Base-by-base conservation (phyloP, 2,113 vertebrate species). In the Gila orcuttii region DNA sequence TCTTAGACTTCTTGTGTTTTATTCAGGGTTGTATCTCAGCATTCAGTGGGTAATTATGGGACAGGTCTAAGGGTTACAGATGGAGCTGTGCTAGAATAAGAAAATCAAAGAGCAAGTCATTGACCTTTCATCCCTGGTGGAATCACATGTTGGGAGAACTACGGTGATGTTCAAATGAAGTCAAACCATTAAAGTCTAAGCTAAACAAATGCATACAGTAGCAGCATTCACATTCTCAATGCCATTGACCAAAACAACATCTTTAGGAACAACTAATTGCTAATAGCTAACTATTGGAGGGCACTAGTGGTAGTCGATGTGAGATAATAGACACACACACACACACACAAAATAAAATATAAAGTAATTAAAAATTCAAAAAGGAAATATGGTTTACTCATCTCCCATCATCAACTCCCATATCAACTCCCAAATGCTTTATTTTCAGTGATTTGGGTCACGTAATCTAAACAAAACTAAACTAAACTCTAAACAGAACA, bases 101-200 rank as follows among this genome's bases (percentile, higher is more conserved):
- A 69, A 36, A 69, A 68, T 82, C 42, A 69, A 52, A 82, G 45
- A 50, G 42, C 79, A 52, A 82, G 45, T 82, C 79, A 68, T 82
- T 82, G 62, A 82, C 79, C 45, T 82, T 31, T 82, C 28, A 82
- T 69, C 42, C 79, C 62, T 68, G 62, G 62, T 68, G 79, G 62
- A 5, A 10, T 82, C 42, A n/a, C 79, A 80, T 1, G 2, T 8
- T 64, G 9, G 55, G 52, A 79, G 2, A 79, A 79, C 76, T 57
- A 57, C 55, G 25, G 33, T 60, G 33, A 62, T 8, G 33, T 79
- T 42, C 12, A 66, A 66, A 81, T 50, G 4, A 47, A 47, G 60
- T 25, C 33, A 64, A 28, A 21, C 13, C 23, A 17, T 64, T 66
- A 9, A 28, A 66, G 31, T 79, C 23, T 79, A 42, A 62, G 19